Evolutionary conservation across 2,113 vertebrate species (phyloP), one percentile per base, ranked within the genome.

Genomic region (Electrona antarctica): DNA sequence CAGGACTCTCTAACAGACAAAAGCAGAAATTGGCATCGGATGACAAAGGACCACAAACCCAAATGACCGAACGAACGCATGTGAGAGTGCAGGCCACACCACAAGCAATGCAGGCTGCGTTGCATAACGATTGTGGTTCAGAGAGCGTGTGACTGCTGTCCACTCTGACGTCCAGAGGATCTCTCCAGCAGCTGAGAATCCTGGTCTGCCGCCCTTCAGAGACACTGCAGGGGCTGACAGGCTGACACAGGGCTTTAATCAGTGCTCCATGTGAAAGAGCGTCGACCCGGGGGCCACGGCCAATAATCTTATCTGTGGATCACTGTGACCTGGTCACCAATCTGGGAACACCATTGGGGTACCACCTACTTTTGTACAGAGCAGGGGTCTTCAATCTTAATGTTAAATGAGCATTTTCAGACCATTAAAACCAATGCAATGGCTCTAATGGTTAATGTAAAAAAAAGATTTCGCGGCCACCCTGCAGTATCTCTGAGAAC

Each of bases 111-210:
- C 33, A 41, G 33, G 33, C 33, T 51, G 68, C 60, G 73, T 90
- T 90, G 73, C 71, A 52, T 88, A 84, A 88, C 68, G 46, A 28
- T 4, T 47, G 71, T 3, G 58, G 80, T 77, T 60, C 49, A 78
- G 54, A 75, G 83, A 88, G 81, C 85, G 62, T 90, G 90, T 78
- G 87, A 90, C 89, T 67, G 65, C 49, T 73, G 62, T 77, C 71
- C 67, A 85, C 67, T 85, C 67, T 59, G 63, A 49, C 69, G 74
- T 76, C 75, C 78, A 8, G 0, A 75, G 64, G 68, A 81, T 70
- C 29, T 77, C 81, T 81, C 72, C 72, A 0, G 72, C 85, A 90
- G 88, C 85, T 87, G 87, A 87, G 82, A 89, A 88, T 69, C 73
- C 60, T 49, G 62, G 54, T 46, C 73, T 33, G 21, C 13, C 54